Evolutionary conservation across 2,797 vertebrate genomes (phyloP), one percentile per base, ranked within the genome.

Genomic region (Brachymystax lenok): DNA sequence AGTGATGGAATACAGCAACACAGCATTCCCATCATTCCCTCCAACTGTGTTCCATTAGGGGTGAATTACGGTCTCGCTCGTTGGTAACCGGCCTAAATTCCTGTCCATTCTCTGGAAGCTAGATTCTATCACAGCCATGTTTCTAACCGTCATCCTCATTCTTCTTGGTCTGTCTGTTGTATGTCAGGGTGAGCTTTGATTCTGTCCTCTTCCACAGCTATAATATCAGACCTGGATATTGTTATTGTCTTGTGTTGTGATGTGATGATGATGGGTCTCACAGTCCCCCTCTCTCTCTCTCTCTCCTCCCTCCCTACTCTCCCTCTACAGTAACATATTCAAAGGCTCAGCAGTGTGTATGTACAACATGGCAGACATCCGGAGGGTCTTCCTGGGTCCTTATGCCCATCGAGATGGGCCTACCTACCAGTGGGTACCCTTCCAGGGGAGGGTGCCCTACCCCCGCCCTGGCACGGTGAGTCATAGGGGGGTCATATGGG

Each of bases 341-440:
- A 98, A 97, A 88, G 98, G 98, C 7, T 99, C 98, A 1, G 98
- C 98, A 0, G 97, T 99, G 80, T 99, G 98, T 6, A 96, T 98
- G 95, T 99, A 98, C 84, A 99, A 95, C 92, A 98, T 99, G 97
- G 95, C 96, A 1, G 98, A 99, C 75, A 96, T 99, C 79, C 94
- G 98, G 83, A 95, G 98, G 85, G 98, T 99, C 0, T 99, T 99
- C 85, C 93, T 99, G 28, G 98, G 98, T 17, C 97, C 98, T 2
- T 99, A 98, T 5, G 97, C 98, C 73, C 98, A 99, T 91, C 93
- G 97, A 88, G 98, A 99, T 35, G 98, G 98, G 30, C 98, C 98
- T 14, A 98, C 95, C 90, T 99, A 98, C 88, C 98, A 99, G 84
- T 99, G 98, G 98, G 96, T 99, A 63, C 98, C 98, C 73, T 99